Evolutionary conservation across 1,140 invertebrate species (phyloP).

Genomic region (Sarcophaga bullata): DNA sequence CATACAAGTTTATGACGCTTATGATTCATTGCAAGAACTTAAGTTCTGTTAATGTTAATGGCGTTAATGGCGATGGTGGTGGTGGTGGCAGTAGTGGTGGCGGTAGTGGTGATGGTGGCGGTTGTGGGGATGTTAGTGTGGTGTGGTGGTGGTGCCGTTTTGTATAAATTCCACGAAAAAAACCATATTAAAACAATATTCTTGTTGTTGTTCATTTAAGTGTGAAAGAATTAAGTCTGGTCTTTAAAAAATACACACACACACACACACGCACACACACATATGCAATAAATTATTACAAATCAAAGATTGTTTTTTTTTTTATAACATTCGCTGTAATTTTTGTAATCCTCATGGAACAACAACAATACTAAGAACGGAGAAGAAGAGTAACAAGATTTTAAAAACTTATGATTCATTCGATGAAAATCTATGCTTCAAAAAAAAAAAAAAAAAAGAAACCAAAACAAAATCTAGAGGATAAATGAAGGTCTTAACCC

Average conservation of each 20-base stretch:
- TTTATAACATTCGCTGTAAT: neutral
- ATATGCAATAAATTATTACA: neutral
- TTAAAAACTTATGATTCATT: neutral
- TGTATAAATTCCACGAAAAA: no score
- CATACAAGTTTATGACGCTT: no score
- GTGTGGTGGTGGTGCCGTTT: no score
- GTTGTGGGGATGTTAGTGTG: no score
- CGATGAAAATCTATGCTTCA: constrained; percentile 10
- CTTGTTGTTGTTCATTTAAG: no score
- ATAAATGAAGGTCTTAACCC: constrained; percentile 21
- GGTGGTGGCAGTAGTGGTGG: no score
- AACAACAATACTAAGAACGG: neutral
- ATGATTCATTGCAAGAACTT: no score
- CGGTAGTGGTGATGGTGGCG: no score
- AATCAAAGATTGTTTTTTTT: neutral
- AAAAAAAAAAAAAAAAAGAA: neutral
- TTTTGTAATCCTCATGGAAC: neutral
- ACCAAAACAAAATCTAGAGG: neutral
- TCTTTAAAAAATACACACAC: neutral
- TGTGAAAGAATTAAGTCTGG: neutral
- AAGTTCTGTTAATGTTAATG: no score
- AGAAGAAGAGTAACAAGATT: neutral
- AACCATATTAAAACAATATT: no score
- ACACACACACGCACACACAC: no score
- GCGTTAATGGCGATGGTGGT: no score